Conservation (phyloP, 1,140 invertebrate genomes). For the Drosophila cardini region DNA sequence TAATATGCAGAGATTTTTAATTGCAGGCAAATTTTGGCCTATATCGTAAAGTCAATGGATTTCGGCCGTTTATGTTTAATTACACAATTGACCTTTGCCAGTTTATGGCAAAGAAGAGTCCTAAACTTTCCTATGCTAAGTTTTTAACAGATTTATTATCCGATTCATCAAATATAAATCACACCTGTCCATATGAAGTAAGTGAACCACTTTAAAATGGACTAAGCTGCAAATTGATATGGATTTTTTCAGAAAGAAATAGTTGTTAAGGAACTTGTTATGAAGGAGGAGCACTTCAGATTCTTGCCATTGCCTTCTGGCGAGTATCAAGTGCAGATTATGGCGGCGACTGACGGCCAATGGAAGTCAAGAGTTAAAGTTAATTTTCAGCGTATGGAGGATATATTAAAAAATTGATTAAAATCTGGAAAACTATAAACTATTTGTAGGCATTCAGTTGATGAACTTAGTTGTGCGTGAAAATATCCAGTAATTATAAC, state of each 20-base stretch:
- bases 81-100: conserved; percentile 29
- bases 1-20: not conserved
- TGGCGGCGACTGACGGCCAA: conserved; percentile 18
- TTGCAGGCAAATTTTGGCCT: conserved; percentile 9
- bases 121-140: conserved; percentile 4
- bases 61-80: conserved; percentile 44
- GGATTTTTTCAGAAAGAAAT: conserved; percentile 38
- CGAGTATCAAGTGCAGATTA: conserved; percentile 37
- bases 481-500: no score
- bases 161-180: conserved; percentile 43
- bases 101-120: conserved; percentile 5
- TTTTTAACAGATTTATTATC: conserved; percentile 8
- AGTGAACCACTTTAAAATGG: conserved; percentile 2
- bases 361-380: conserved; percentile 36
- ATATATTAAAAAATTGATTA: conserved; percentile 2
- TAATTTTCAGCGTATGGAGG: conserved; percentile 1
- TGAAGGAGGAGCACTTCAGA: conserved; percentile 13
- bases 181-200: conserved; percentile 43
- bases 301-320: conserved; percentile 17
- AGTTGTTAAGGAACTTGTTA: conserved; percentile 16
- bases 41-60: conserved; percentile 34
- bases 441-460: no score
- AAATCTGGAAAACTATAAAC: not conserved
- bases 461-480: no score
- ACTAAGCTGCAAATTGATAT: not conserved